These are phyloP conservation scores for Erythrolamprus reginae DNA, from an alignment of 2,113 vertebrate genomes.

Conservation along the genomic window DNA sequence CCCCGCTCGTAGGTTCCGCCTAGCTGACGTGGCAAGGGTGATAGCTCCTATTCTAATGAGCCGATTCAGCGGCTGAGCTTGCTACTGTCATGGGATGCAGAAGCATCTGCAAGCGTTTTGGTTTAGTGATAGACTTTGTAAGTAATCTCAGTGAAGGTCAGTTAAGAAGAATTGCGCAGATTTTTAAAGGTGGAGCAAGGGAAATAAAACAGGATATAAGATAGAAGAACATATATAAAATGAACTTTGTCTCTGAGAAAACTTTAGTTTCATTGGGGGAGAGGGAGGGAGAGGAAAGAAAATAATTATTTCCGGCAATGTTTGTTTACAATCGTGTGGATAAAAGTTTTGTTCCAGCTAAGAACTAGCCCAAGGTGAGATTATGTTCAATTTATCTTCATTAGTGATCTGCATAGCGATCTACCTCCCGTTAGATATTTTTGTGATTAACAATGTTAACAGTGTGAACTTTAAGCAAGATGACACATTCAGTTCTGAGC, in stretches of 20 bases:
- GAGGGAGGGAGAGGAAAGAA: background rate
- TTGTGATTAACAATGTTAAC: background rate
- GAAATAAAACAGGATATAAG: background rate
- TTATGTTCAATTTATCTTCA: background rate
- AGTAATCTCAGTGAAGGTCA: constrained; percentile 33
- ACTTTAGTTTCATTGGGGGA: background rate
- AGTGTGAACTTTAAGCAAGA: background rate
- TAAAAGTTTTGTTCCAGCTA: background rate
- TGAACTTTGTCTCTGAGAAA: background rate
- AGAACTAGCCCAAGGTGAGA: background rate
- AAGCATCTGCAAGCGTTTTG: constrained; percentile 23
- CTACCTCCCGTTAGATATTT: background rate
- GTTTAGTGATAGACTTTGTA: constrained; percentile 36
- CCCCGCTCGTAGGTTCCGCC: constrained; percentile 25
- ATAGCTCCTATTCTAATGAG: constrained; percentile 33
- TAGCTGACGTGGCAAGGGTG: constrained; percentile 58
- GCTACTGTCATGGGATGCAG: constrained; percentile 16
- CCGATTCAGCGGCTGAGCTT: background rate
- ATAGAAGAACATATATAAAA: too few relatives aligned
- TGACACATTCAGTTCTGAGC: background rate
- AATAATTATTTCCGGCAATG: background rate
- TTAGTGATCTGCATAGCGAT: background rate
- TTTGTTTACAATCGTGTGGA: background rate
- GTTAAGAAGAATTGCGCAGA: background rate
- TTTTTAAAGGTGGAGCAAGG: background rate